Evolutionary conservation across 2,888 invertebrate species (phyloP).

Genomic region (Ochropleura leucogaster): DNA sequence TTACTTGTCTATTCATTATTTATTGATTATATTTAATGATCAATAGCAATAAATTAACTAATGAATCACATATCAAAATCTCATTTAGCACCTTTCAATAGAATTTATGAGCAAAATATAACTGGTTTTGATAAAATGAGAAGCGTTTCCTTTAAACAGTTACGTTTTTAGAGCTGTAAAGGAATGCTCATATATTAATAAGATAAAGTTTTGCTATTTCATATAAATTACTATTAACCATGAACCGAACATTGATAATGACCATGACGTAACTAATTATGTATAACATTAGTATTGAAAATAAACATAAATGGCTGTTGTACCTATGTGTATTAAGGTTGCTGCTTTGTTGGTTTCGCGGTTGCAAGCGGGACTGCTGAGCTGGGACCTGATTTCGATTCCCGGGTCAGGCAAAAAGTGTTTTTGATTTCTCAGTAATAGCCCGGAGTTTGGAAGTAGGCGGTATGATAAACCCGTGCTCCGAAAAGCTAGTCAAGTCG

Average conservation of each 20-base stretch:
- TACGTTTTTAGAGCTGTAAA: slow-evolving; percentile 9
- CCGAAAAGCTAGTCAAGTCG: too few species aligned
- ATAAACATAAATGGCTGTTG: neutral
- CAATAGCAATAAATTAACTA: slow-evolving; percentile 43
- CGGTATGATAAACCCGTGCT: too few species aligned
- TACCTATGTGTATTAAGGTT: neutral
- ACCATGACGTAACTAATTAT: neutral
- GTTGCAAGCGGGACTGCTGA: too few species aligned
- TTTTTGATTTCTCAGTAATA: too few species aligned
- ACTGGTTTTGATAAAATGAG: slow-evolving; percentile 39
- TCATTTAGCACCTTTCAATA: slow-evolving; percentile 23
- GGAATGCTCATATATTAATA: neutral
- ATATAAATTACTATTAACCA: neutral
- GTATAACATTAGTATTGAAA: neutral
- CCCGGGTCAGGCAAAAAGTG: too few species aligned
- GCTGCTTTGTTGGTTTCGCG: too few species aligned
- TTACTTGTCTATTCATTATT: slow-evolving; percentile 27
- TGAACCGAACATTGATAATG: neutral
- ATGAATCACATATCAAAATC: slow-evolving; percentile 24
- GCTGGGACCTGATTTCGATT: too few species aligned
- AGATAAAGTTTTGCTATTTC: neutral
- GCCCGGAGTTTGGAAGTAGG: too few species aligned
- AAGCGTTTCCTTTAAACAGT: slow-evolving; percentile 3
- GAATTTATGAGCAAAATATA: slow-evolving; percentile 19
- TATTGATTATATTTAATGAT: slow-evolving; percentile 33